These are phyloP conservation scores for Gila robusta DNA, from an alignment of 2,797 vertebrate species.

Conservation along the genomic window DNA sequence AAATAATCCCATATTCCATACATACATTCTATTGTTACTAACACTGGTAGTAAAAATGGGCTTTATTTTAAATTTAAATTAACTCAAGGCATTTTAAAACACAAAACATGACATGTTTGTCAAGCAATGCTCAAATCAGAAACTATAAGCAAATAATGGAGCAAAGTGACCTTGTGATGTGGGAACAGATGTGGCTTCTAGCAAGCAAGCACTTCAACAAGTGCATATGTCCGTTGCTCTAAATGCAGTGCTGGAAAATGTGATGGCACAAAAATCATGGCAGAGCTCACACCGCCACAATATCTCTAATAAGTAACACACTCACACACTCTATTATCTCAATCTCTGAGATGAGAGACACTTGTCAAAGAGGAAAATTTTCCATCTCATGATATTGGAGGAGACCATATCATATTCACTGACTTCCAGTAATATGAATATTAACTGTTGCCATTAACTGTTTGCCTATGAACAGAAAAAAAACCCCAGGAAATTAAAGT, in stretches of 20 bases:
- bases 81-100: slow-evolving; percentile 67
- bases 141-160: slow-evolving; percentile 76
- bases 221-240: slow-evolving; percentile 56
- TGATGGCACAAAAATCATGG: too few species aligned
- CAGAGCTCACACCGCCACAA: not conserved
- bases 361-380: slow-evolving; percentile 41
- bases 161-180: slow-evolving; percentile 75
- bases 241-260: not conserved
- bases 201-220: slow-evolving; percentile 60
- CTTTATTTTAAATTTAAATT: too few species aligned
- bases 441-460: slow-evolving; percentile 12
- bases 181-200: slow-evolving; percentile 58
- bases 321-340: slow-evolving; percentile 18
- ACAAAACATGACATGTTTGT: slow-evolving; percentile 63
- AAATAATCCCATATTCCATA: not conserved
- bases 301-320: not conserved
- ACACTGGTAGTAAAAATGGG: too few species aligned
- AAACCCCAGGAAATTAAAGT: slow-evolving; percentile 68
- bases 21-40: not conserved
- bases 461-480: slow-evolving; percentile 56
- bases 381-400: slow-evolving; percentile 40
- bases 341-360: slow-evolving; percentile 27
- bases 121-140: slow-evolving; percentile 76
- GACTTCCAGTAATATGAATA: slow-evolving; percentile 60
- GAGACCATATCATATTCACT: slow-evolving; percentile 38